These are phyloP conservation scores for Leptatherina wallacei DNA, from an alignment of 2,797 vertebrate genomes.

Conservation along the genomic window DNA sequence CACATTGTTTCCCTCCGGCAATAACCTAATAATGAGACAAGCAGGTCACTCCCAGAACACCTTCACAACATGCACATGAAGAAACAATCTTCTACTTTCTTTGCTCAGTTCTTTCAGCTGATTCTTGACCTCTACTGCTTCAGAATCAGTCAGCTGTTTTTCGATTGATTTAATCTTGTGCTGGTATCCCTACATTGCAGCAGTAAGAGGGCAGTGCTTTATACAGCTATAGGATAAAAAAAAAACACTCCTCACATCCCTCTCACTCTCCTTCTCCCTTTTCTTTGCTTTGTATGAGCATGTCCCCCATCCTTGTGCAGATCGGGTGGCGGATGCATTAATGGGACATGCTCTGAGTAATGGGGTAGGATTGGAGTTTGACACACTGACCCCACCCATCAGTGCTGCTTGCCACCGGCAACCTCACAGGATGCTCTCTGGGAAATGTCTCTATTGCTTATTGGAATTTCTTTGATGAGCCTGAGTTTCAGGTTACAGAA, in stretches of 20 bases:
- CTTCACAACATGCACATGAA: slow-evolving; percentile 4
- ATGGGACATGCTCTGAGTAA: slow-evolving; percentile 78
- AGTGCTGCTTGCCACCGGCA: slow-evolving; percentile 63
- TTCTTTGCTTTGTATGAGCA: slow-evolving; percentile 59
- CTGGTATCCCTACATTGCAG: slow-evolving; percentile 25
- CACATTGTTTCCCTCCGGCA: slow-evolving; percentile 79
- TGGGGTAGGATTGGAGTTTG: slow-evolving; percentile 74
- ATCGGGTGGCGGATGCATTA: slow-evolving; percentile 79
- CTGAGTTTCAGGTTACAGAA: slow-evolving; percentile 73
- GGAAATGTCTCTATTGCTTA: slow-evolving; percentile 81
- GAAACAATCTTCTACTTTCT: slow-evolving; percentile 17
- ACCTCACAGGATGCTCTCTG: slow-evolving; percentile 75
- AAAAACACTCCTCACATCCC: slow-evolving; percentile 32
- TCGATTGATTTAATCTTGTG: slow-evolving; percentile 64
- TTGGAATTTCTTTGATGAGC: slow-evolving; percentile 80
- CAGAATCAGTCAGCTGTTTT: slow-evolving; percentile 52
- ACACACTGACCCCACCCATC: slow-evolving; percentile 76
- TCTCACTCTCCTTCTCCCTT: slow-evolving; percentile 14
- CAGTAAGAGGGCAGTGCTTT: slow-evolving; percentile 20
- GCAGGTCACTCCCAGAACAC: slow-evolving; percentile 73
- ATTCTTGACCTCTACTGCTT: slow-evolving; percentile 29
- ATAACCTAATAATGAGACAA: slow-evolving; percentile 79
- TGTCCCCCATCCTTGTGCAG: slow-evolving; percentile 46
- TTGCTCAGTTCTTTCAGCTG: slow-evolving; percentile 21
- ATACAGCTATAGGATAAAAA: slow-evolving; percentile 31